Evolutionary conservation across 2,888 invertebrate genomes (phyloP), one percentile per base, ranked within the genome.

Genomic region (Eudasyphora cyanicolor): DNA sequence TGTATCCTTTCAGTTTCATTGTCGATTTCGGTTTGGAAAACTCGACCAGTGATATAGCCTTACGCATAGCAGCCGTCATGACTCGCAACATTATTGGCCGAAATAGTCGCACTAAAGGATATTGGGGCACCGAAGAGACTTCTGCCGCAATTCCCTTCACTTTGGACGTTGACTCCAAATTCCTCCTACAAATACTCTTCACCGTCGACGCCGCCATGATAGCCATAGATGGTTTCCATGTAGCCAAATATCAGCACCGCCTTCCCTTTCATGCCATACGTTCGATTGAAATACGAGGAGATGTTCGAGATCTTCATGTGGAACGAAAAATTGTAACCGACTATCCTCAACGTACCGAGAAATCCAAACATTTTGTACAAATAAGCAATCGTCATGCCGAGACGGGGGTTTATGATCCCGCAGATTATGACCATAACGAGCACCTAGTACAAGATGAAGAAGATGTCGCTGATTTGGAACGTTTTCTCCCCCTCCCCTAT

Each of bases 51-150:
- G 32, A 95, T 87, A 93, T 96, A 32, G 95, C 95, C 0, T 92
- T 97, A 14, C 96, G 97, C 89, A 94, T 97, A 88, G 96, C 96
- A 89, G 95, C 95, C 2, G 94, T 97, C 12, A 91, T 96, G 76
- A 95, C 95, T 73, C 95, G 96, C 88, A 94, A 94, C 78, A 95
- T 95, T 88, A 94, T 97, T 8, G 96, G 96, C 0, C 93, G 97
- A 85, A 97, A 97, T 90, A 93, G 94, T 0, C 93, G 94, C 27
- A 88, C 94, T 12, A 94, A 94, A 85, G 94, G 94, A 69, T 92
- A 92, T 76, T 97, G 97, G 97, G 95, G 95, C 0, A 88, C 89
- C 0, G 96, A 97, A 88, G 97, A 97, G 89, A 95, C 94, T 29
- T 94, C 89, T 85, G 93, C 86, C 87, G 92, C 87, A 89, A 92